Evolutionary conservation across 2,797 vertebrate genomes (phyloP).

Genomic region (Lepilemur septentrionalis): DNA sequence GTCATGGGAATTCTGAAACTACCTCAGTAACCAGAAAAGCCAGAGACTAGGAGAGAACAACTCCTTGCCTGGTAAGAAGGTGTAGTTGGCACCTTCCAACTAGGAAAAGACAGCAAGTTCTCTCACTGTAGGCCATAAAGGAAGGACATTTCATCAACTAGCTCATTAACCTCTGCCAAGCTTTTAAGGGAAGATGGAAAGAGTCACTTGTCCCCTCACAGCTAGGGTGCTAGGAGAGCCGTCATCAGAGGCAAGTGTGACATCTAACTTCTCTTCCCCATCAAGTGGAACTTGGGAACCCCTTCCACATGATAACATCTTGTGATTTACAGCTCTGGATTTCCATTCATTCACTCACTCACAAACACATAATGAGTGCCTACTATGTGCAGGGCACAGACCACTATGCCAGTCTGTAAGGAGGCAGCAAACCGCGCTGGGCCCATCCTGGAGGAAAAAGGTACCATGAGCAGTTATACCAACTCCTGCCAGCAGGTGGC

Average conservation of each 20-base stretch:
- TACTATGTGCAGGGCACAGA: background rate
- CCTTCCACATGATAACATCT: background rate
- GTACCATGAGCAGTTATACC: background rate
- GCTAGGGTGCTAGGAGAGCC: background rate
- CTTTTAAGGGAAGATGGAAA: background rate
- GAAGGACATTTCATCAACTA: background rate
- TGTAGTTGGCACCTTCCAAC: background rate
- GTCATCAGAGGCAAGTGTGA: background rate
- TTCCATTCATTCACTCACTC: background rate
- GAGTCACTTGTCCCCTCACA: background rate
- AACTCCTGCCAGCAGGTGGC: conserved; percentile 66
- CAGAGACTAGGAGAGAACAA: background rate
- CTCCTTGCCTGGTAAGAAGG: background rate
- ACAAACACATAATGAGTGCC: background rate
- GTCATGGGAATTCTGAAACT: conserved; percentile 34
- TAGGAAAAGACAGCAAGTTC: background rate
- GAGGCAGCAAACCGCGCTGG: background rate
- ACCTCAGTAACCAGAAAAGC: background rate
- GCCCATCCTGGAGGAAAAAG: background rate
- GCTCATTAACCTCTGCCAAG: background rate
- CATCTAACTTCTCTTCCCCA: background rate
- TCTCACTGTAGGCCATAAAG: background rate
- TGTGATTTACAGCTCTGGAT: background rate
- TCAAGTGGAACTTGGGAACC: background rate
- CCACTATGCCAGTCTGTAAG: no score